These are phyloP conservation scores for Amaurobius ferox DNA, from an alignment of 2,888 invertebrate genomes.

Conservation along the genomic window DNA sequence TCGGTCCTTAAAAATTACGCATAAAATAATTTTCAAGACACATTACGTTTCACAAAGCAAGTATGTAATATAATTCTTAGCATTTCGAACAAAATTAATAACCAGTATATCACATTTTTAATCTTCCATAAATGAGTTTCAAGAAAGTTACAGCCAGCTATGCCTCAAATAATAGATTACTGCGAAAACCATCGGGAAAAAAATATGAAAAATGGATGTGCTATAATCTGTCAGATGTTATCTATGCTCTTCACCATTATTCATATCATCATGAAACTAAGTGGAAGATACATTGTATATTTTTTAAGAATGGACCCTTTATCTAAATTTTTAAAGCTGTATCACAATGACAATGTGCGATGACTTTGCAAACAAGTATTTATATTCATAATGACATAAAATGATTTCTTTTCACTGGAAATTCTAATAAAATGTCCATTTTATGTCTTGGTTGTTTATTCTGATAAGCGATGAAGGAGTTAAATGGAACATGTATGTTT, in stretches of 20 bases:
- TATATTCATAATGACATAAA: background rate
- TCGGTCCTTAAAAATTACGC: too few species aligned
- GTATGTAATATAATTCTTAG: too few species aligned
- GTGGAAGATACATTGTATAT: conserved; percentile 24
- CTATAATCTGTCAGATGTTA: conserved; percentile 47
- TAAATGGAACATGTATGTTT: too few species aligned
- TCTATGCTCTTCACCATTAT: conserved; percentile 29
- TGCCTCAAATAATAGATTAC: background rate
- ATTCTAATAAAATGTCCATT: background rate
- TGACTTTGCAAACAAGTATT: background rate
- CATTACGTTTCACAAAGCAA: too few species aligned
- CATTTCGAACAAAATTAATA: too few species aligned
- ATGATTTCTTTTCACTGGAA: background rate
- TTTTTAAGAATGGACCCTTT: conserved; percentile 19
- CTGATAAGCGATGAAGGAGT: too few species aligned
- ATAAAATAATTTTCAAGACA: too few species aligned
- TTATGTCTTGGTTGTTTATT: background rate
- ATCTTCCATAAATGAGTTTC: background rate
- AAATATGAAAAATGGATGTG: conserved; percentile 38
- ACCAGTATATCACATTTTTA: background rate
- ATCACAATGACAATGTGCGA: background rate
- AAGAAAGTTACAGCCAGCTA: background rate
- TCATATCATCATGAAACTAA: conserved; percentile 31
- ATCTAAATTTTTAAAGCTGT: conserved; percentile 23
- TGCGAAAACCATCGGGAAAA: background rate